A percentile compares a stretch with the other conserved stretches of the same genome.
Evolutionary conservation across 2,797 vertebrate genomes (phyloP).

Genomic region (Pseudochirops cupreus): DNA sequence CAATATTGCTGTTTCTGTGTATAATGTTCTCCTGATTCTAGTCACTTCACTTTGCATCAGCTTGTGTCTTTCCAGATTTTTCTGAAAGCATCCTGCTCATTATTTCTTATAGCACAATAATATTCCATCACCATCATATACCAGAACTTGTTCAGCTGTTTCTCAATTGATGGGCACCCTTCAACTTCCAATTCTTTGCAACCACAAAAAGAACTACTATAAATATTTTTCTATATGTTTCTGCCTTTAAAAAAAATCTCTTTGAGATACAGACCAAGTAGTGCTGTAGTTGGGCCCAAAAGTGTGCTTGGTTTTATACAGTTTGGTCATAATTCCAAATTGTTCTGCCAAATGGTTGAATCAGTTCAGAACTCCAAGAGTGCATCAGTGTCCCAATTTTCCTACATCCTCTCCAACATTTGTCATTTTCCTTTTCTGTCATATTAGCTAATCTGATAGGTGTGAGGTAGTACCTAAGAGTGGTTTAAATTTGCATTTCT

Average conservation of each 20-base stretch:
- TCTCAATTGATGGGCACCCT: background rate
- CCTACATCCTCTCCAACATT: background rate
- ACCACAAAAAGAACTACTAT: background rate
- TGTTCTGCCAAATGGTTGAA: background rate
- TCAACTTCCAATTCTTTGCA: background rate
- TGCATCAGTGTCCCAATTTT: background rate
- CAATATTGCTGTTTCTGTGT: background rate
- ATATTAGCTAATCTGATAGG: background rate
- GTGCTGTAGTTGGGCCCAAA: background rate
- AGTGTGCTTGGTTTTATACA: background rate
- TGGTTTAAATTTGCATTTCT: background rate
- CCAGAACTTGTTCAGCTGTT: background rate
- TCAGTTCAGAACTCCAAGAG: background rate
- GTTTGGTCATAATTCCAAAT: background rate
- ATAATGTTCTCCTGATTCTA: background rate
- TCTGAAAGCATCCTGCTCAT: background rate
- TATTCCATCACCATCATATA: background rate
- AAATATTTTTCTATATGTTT: background rate
- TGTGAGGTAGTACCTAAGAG: background rate
- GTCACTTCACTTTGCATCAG: background rate
- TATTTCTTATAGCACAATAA: background rate
- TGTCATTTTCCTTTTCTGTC: background rate
- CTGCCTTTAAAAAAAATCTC: background rate
- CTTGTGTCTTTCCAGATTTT: background rate
- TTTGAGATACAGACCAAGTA: background rate